Evolutionary conservation across 2,888 invertebrate genomes (phyloP), one percentile per base, ranked within the genome.

Genomic region (Lordiphosa fenestrarum): DNA sequence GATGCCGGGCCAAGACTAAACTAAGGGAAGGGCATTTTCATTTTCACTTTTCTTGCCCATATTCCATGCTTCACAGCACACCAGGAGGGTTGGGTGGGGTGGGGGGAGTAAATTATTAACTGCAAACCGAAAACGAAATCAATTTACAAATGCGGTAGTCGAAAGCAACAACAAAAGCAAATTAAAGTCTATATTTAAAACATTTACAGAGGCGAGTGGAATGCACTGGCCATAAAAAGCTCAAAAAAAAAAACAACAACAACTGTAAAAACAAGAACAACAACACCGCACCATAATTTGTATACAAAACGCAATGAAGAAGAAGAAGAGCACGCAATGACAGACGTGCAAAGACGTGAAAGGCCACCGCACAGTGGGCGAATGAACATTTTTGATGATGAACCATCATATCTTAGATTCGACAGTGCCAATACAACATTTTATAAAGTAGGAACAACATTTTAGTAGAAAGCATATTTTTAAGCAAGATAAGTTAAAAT

Each of bases 121-220:
- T 71, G 49, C 56, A 53, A 56, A 48, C 52, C 61, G 65, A 60
- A 47, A 55, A 57, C 51, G 61, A 76, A 81, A 78, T 76, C 73
- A 72, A 70, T 69, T 77, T 61, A 67, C 52, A 66, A 69, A 60
- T 60, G 62, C 57, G 69, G 73, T 72, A 53, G 44, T 33, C 52
- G 40, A 15, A 36, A 46, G 41, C 50, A 55, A 60, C 35, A 25
- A 51, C 30, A 44, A 38, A 76, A 54, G 59, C 65, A 80, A 73
- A 68, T 64, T 78, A 55, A 74, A 71, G 67, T 83, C 76, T 83
- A 83, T 75, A 80, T 80, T 73, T 77, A 77, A 49, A 73, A 47
- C 58, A 54, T 64, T 62, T 63, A 67, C 64, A 72, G 58, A 36
- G 58, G 36, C 35, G 52, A 55, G 52, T 46, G 67, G 55, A 66